A percentile compares a stretch with the other conserved stretches of the same genome.
These are phyloP conservation scores for Pinctada fucata DNA, from an alignment of 2,888 invertebrate genomes.

Conservation along the genomic window DNA sequence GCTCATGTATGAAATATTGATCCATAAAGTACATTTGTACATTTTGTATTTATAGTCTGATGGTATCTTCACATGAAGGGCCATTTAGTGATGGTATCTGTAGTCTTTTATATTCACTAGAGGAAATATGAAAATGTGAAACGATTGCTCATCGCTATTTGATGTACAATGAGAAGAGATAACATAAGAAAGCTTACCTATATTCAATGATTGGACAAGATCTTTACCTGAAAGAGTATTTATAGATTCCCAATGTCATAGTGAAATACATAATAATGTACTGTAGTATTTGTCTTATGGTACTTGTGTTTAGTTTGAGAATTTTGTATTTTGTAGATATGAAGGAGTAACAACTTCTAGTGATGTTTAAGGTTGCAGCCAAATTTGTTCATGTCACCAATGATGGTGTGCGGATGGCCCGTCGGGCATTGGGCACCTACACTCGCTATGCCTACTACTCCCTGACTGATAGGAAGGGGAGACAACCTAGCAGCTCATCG, in stretches of 20 bases:
- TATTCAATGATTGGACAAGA: background rate
- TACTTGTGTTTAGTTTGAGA: background rate
- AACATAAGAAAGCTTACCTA: too few species aligned
- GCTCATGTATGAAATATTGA: too few species aligned
- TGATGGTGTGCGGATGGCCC: slow-evolving; percentile 50
- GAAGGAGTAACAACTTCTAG: background rate
- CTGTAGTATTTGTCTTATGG: too few species aligned
- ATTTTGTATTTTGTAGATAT: background rate
- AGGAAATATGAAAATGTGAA: too few species aligned
- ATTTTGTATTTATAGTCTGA: too few species aligned
- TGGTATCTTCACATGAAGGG: too few species aligned
- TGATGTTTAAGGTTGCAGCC: slow-evolving; percentile 57
- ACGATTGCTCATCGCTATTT: too few species aligned
- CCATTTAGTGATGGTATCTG: too few species aligned
- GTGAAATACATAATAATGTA: too few species aligned
- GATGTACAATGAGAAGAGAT: background rate
- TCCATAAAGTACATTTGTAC: too few species aligned
- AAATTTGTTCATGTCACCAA: slow-evolving; percentile 53
- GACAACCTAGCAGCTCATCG: slow-evolving; percentile 47
- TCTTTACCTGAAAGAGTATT: background rate
- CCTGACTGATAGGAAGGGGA: slow-evolving; percentile 54
- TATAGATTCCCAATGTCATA: background rate
- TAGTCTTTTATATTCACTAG: too few species aligned
- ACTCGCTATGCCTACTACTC: slow-evolving; percentile 57
- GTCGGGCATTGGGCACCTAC: slow-evolving; percentile 50